Base-by-base conservation (phyloP, 2,113 vertebrate genomes). In the Ifrita kowaldi region DNA sequence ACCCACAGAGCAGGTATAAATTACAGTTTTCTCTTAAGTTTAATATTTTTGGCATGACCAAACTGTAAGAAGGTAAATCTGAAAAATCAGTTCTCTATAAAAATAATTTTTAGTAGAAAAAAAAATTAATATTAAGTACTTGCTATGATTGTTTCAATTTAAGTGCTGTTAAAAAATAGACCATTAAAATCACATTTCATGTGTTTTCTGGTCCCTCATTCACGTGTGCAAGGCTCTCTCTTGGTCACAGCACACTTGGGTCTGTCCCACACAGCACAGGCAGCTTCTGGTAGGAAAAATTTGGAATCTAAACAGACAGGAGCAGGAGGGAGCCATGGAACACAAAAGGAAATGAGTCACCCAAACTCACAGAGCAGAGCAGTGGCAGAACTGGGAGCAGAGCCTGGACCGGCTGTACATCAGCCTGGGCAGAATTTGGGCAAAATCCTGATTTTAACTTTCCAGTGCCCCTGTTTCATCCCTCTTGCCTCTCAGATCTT, bases 291-390 rank as follows among this genome's bases (percentile, higher is more conserved):
- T 3, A 78, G 60, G 69, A 77, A 32, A 87, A 84, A 27, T 35
- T 0, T 67, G 64, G 7, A 93, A 86, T 60, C 57, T 59, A n/a
- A 82, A 83, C 84, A 91, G 84, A 27, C 89, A 70, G 87, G 59
- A 96, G 96, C 95, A 95, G 71, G 73, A 93, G 89, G 60, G 87
- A 97, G 87, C 39, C n/a, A 2, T 9, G 39, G 52, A 77, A 18
- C 62, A 75, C 52, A 9, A 9, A 82, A 89, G 96, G 96, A 95
- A 96, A 85, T 95, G 90, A 96, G 69, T 97, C 95, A 94, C 56
- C 27, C 78, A 16, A n/a, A 87, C 11, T 44, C 73, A 42, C 69
- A 42, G 14, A 89, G 95, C n/a, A 32, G n/a, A 85, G 35, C 78
- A 63, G 84, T 6, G 80, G 95, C 93, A 93, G 62, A n/a, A 16